Evolutionary conservation across 2,113 vertebrate genomes (phyloP).

Genomic region (Ahaetulla prasina): DNA sequence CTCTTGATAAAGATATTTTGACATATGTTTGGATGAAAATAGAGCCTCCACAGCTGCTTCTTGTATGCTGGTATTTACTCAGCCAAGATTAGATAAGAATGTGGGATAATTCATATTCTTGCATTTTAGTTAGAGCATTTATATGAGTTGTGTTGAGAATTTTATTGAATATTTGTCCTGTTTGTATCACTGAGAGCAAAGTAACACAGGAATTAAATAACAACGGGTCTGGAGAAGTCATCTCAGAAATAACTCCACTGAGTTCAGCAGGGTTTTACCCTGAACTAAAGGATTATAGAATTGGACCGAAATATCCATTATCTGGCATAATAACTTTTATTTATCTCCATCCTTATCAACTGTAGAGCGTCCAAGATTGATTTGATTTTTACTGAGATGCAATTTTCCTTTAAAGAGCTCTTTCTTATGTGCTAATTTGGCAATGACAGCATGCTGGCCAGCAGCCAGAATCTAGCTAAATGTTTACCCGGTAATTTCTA

Average conservation of each 20-base stretch:
- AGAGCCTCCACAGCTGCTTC: not conserved
- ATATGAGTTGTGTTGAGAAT: not conserved
- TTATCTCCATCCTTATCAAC: not conserved
- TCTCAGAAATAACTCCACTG: not conserved
- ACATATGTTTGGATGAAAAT: not conserved
- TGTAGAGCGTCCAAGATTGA: not conserved
- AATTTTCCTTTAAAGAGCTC: not conserved
- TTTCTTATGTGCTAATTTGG: not conserved
- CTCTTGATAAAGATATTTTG: not conserved
- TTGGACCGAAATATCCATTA: not conserved
- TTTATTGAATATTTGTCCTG: not conserved
- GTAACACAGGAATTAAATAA: not conserved
- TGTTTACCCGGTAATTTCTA: constrained; percentile 76
- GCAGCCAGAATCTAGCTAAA: constrained; percentile 66
- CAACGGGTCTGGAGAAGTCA: not conserved
- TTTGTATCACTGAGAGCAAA: not conserved
- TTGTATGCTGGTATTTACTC: not conserved
- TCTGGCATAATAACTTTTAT: not conserved
- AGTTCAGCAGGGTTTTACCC: not conserved
- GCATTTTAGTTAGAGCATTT: not conserved
- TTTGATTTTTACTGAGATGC: not conserved
- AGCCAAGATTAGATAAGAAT: not conserved
- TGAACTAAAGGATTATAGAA: not conserved
- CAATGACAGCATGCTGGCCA: constrained; percentile 30
- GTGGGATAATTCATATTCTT: not conserved